A percentile compares a stretch with the other conserved stretches of the same genome.
These are phyloP conservation scores for Formica exsecta DNA, from an alignment of 1,140 invertebrate genomes.

Conservation along the genomic window DNA sequence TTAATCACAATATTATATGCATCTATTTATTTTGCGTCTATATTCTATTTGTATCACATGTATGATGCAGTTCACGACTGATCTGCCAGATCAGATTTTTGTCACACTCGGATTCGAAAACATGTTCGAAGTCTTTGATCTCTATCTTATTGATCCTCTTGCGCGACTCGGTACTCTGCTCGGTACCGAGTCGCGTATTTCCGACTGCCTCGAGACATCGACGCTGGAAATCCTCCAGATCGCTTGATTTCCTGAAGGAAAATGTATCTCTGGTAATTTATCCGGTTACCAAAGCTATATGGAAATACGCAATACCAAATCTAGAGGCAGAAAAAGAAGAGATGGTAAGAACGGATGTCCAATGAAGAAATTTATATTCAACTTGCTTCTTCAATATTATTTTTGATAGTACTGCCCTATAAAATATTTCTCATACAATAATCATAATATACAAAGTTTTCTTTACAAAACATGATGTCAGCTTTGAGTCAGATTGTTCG, in stretches of 20 bases:
- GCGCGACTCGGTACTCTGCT: neutral
- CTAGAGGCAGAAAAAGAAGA: neutral
- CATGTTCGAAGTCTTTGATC: constrained; percentile 51
- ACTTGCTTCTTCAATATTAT: neutral
- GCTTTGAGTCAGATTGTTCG: neutral
- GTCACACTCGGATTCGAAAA: constrained; percentile 42
- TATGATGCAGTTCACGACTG: constrained; percentile 14
- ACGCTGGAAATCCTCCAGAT: constrained; percentile 80
- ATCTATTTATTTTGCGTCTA: neutral
- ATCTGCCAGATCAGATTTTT: constrained; percentile 47
- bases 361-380: constrained; percentile 19
- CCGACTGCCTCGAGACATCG: constrained; percentile 72
- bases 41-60: constrained; percentile 6
- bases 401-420: neutral
- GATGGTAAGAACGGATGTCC: constrained; percentile 3
- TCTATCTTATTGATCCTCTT: constrained; percentile 52
- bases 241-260: constrained; percentile 68
- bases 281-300: constrained; percentile 70
- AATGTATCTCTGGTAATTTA: constrained; percentile 81
- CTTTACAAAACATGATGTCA: neutral
- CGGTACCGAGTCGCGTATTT: constrained; percentile 57
- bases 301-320: constrained; percentile 40
- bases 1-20: neutral
- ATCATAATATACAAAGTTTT: neutral
- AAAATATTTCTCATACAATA: neutral